Evolutionary conservation across 1,140 invertebrate genomes (phyloP).

Genomic region (Wasmannia auropunctata): DNA sequence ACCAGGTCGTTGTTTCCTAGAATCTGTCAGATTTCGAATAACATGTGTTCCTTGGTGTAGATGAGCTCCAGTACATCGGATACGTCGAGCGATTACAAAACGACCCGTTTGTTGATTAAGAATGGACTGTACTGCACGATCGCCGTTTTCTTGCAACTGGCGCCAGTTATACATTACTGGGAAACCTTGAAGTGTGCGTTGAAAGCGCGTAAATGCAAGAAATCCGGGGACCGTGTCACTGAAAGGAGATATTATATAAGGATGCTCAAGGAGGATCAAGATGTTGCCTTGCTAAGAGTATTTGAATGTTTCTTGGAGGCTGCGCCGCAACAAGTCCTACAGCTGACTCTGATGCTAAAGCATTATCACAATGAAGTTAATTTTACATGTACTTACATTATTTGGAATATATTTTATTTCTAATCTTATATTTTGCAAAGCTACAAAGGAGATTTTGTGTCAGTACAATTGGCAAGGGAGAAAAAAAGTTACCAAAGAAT

Average conservation of each 20-base stretch:
- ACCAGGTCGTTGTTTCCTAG: no score
- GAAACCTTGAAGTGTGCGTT: slow-evolving; percentile 87
- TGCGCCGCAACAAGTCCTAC: slow-evolving; percentile 94
- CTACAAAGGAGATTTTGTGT: neutral
- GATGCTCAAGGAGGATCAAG: slow-evolving; percentile 94
- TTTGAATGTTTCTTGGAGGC: slow-evolving; percentile 96
- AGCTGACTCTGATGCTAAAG: slow-evolving; percentile 89
- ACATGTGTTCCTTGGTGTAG: slow-evolving; percentile 41
- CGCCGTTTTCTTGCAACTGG: slow-evolving; percentile 84
- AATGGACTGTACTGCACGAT: slow-evolving; percentile 56
- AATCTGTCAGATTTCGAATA: neutral
- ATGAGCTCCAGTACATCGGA: slow-evolving; percentile 4
- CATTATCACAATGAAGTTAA: slow-evolving; percentile 82
- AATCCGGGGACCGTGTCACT: slow-evolving; percentile 80
- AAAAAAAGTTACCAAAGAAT: neutral
- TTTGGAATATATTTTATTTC: slow-evolving; percentile 51
- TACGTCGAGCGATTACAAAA: slow-evolving; percentile 15
- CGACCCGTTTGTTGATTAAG: slow-evolving; percentile 24
- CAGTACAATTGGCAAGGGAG: neutral
- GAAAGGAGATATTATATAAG: slow-evolving; percentile 89
- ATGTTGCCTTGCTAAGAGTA: slow-evolving; percentile 93
- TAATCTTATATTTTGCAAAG: neutral
- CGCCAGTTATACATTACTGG: slow-evolving; percentile 86
- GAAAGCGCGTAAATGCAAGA: slow-evolving; percentile 84
- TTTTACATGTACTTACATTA: slow-evolving; percentile 80